A percentile compares a stretch with the other conserved stretches of the same genome.
Evolutionary conservation across 2,888 invertebrate genomes (phyloP).

Genomic region (Dendrolimus pini): DNA sequence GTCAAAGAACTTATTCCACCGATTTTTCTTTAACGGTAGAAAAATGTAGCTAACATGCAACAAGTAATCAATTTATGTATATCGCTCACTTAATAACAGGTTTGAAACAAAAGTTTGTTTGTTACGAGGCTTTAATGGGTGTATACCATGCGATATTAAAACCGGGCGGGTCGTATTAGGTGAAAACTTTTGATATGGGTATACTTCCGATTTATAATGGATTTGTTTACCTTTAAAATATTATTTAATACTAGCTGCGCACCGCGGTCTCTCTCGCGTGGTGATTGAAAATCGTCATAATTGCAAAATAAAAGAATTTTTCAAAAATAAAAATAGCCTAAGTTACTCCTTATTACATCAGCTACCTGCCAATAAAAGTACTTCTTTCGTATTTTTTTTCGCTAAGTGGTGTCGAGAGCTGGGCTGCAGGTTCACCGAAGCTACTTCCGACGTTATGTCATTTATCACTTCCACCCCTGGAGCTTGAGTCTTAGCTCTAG

Average conservation of each 20-base stretch:
- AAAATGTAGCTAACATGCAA: neutral
- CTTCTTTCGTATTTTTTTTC: too few species aligned
- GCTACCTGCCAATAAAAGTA: too few species aligned
- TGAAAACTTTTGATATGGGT: slow-evolving; percentile 25
- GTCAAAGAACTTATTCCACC: neutral
- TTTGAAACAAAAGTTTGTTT: slow-evolving; percentile 29
- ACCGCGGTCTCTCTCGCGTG: too few species aligned
- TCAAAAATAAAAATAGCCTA: too few species aligned
- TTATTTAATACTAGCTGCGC: neutral
- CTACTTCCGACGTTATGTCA: too few species aligned
- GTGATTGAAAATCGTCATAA: too few species aligned
- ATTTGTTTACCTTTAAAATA: neutral
- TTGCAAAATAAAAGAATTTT: too few species aligned
- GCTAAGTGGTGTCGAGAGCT: too few species aligned
- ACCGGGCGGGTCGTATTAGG: slow-evolving; percentile 26
- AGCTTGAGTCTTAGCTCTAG: too few species aligned
- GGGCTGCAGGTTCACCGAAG: too few species aligned
- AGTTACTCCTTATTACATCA: too few species aligned
- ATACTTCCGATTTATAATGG: slow-evolving; percentile 9
- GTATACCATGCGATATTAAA: slow-evolving; percentile 32
- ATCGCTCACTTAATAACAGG: neutral
- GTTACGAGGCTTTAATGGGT: slow-evolving; percentile 22
- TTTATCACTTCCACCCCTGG: too few species aligned
- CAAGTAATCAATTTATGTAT: neutral
- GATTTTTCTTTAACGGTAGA: slow-evolving; percentile 10